phyloP scores from a whole-genome alignment of 1,140 invertebrate genomes.

The Aricia agestis region DNA sequence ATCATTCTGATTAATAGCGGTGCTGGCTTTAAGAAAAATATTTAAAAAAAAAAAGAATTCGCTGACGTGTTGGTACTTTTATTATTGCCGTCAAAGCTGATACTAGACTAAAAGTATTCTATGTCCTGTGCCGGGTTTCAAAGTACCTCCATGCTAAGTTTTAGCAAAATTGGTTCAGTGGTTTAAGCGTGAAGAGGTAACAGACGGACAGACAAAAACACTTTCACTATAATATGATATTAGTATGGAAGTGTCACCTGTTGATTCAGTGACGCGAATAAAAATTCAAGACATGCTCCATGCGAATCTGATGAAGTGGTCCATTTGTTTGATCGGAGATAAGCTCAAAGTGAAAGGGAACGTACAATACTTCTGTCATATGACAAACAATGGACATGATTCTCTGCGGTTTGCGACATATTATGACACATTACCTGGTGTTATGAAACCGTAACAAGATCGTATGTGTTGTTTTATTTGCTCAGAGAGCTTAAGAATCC shows the following conservation, averaged over 20 bases:
- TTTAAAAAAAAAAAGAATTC: no score
- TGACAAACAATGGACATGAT: conserved; percentile 50
- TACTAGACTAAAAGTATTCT: no score
- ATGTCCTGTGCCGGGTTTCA: no score
- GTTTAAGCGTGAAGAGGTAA: no score
- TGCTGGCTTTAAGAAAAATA: no score
- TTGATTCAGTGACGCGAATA: not conserved
- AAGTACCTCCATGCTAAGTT: no score
- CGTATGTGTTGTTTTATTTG: conserved; percentile 21
- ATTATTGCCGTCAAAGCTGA: no score
- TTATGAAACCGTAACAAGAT: conserved; percentile 45
- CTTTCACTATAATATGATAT: no score
- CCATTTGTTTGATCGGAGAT: conserved; percentile 28
- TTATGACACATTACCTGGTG: conserved; percentile 36
- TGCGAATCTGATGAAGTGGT: conserved; percentile 4
- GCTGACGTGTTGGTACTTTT: no score
- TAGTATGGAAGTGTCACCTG: no score
- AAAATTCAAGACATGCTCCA: not conserved
- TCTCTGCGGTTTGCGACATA: conserved; percentile 47
- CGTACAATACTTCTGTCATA: conserved; percentile 40
- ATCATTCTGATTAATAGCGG: not conserved
- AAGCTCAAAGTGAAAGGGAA: conserved; percentile 21
- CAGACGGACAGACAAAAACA: no score
- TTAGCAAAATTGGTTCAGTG: no score
- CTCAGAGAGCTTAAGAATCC: not conserved